Conservation (phyloP, 2,888 invertebrate species). For the Drosophila melanocephala region DNA sequence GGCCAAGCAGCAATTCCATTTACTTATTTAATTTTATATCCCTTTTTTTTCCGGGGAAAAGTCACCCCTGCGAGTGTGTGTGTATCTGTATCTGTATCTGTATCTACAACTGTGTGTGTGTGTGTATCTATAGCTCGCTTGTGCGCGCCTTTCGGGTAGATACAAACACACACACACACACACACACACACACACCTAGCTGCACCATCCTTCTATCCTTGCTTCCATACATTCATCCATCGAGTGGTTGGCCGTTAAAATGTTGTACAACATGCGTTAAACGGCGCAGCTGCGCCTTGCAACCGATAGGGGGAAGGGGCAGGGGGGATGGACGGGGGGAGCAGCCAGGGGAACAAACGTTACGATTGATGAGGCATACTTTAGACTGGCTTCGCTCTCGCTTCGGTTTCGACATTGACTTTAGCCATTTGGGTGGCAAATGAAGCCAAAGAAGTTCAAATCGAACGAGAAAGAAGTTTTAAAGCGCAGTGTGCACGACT, state of each 20-base stretch:
- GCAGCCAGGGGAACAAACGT: conserved; percentile 17
- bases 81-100: conserved; percentile 27
- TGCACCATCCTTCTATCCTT: conserved; percentile 8
- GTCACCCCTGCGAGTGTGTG: conserved; percentile 63
- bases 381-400: conserved; percentile 6
- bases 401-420: conserved; percentile 6
- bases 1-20: conserved; percentile 30
- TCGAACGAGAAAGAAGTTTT: conserved; percentile 15
- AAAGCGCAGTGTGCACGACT: background rate
- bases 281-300: conserved; percentile 69
- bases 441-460: conserved; percentile 57
- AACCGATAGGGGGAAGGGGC: conserved; percentile 10
- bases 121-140: conserved; percentile 8
- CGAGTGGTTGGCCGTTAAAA: conserved; percentile 78
- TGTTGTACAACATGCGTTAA: conserved; percentile 80
- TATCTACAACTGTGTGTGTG: conserved; percentile 31
- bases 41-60: conserved; percentile 62
- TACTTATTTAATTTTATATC: conserved; percentile 46
- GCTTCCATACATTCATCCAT: conserved; percentile 14
- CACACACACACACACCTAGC: background rate
- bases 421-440: conserved; percentile 37
- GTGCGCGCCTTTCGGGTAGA: conserved; percentile 64
- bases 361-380: conserved; percentile 34
- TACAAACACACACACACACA: conserved; percentile 46
- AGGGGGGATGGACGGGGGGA: background rate